phyloP scores from a whole-genome alignment of 2,797 vertebrate genomes.

The Limosa lapponica region DNA sequence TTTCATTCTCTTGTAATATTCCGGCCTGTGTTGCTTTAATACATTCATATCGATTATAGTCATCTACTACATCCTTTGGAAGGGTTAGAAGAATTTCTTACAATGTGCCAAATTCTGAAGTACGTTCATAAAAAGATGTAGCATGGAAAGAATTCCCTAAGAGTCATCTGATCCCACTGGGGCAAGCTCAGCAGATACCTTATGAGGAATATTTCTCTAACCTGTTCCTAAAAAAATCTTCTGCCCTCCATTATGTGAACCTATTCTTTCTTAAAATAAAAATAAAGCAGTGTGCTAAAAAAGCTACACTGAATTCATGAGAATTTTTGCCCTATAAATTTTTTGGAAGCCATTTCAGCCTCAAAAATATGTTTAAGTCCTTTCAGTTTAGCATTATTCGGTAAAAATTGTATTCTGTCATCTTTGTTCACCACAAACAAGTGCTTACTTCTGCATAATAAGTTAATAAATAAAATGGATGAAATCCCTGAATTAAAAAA shows the following conservation, averaged over 20 bases:
- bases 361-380: neutral
- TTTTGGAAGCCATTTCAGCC: neutral
- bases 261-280: neutral
- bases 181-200: neutral
- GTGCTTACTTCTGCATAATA: neutral
- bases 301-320: neutral
- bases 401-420: constrained; percentile 8
- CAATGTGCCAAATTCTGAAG: neutral
- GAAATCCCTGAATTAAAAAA: neutral
- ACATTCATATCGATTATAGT: neutral
- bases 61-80: neutral
- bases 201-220: neutral
- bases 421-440: neutral
- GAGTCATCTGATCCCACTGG: neutral
- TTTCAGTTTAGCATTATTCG: neutral
- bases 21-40: neutral
- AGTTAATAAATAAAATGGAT: neutral
- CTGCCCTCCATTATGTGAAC: neutral
- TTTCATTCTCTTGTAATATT: neutral
- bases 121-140: neutral
- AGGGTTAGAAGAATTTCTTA: neutral
- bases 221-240: neutral
- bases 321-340: neutral
- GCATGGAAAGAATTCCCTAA: neutral
- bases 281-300: neutral